Conservation (phyloP, 2,113 vertebrate genomes). For the Scalopus aquaticus region DNA sequence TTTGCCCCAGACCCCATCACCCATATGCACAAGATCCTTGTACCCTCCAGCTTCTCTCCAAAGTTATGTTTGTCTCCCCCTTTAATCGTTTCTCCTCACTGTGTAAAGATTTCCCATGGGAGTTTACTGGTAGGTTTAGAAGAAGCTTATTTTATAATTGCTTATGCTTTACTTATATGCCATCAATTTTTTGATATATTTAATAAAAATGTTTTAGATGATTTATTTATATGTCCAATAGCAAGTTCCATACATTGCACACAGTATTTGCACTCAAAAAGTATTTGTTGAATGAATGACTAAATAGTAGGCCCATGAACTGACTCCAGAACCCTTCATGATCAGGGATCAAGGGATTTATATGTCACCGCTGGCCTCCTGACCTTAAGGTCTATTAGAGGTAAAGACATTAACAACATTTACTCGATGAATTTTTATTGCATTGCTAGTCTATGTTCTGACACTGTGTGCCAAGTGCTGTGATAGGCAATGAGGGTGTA, state of each 20-base stretch:
- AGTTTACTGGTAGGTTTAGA: background rate
- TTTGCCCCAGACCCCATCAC: background rate
- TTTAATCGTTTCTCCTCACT: background rate
- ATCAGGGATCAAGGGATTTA: background rate
- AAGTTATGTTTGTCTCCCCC: background rate
- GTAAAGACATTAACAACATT: conserved; percentile 18
- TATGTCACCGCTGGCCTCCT: background rate
- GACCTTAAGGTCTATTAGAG: background rate
- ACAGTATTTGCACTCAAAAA: background rate
- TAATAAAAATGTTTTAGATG: conserved; percentile 26
- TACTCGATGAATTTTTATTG: conserved; percentile 7
- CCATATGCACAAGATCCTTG: background rate
- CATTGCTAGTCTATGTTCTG: background rate
- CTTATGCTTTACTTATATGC: background rate
- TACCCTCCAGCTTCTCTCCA: background rate
- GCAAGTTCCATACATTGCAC: background rate
- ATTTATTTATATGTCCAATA: background rate
- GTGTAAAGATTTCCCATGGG: background rate
- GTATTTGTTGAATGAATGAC: background rate
- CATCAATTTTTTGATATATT: background rate
- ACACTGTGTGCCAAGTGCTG: background rate
- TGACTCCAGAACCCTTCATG: background rate
- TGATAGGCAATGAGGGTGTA: background rate
- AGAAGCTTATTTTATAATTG: background rate
- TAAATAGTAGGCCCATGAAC: background rate